Conservation (phyloP, 2,888 invertebrate species). For the Sussaba pulchella region DNA sequence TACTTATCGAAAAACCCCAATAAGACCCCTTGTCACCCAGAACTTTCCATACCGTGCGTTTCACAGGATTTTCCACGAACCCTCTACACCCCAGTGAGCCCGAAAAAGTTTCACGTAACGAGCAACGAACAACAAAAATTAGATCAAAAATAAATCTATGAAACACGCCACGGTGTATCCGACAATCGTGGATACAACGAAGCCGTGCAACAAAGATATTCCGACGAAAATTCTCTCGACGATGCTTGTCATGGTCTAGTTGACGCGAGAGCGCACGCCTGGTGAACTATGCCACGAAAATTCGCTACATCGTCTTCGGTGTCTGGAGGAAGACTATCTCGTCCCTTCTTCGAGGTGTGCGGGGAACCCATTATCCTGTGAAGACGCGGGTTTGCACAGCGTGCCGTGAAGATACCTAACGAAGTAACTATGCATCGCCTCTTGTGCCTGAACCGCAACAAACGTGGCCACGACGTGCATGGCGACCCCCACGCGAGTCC, state of each 20-base stretch:
- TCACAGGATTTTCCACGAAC: no score
- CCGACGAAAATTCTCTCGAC: constrained; percentile 3
- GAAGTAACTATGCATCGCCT: constrained; percentile 50
- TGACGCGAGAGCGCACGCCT: not conserved
- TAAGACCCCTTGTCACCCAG: no score
- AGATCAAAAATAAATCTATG: not conserved
- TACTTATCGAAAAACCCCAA: no score
- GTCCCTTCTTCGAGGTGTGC: constrained; percentile 46
- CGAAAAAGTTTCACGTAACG: no score
- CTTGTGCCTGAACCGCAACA: constrained; percentile 62
- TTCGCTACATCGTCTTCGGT: not conserved
- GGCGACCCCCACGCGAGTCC: not conserved
- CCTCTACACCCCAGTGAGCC: no score
- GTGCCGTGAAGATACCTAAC: constrained; percentile 45
- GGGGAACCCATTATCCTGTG: constrained; percentile 2
- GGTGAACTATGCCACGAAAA: constrained; percentile 11
- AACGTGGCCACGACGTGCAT: constrained; percentile 17
- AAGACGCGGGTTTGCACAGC: constrained; percentile 17
- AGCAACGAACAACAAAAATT: no score
- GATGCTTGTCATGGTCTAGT: not conserved
- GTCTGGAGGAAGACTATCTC: constrained; percentile 30
- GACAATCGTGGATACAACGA: not conserved
- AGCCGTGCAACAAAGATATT: not conserved
- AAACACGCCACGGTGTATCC: no score
- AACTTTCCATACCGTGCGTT: no score